Evolutionary conservation across 2,797 vertebrate species (phyloP), one percentile per base, ranked within the genome.

Genomic region (Ispidina lecontei): DNA sequence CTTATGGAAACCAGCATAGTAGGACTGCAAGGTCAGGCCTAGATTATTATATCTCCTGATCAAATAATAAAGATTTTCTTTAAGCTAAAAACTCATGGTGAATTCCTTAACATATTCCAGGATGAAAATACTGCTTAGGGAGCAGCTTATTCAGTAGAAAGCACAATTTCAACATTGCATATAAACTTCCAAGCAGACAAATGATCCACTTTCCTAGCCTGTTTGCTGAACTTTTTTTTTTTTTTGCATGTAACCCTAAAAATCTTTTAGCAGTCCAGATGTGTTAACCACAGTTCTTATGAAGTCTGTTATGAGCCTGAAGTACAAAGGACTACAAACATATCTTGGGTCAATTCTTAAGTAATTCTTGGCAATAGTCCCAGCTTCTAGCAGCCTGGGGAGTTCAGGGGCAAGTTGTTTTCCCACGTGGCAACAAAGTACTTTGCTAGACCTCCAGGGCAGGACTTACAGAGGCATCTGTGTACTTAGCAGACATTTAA

Each of bases 251-350:
- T 92, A 96, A 89, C 87, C 88, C 93, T 91, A 64, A 95, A 97
- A 95, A 78, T 41, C 63, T 95, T 93, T 88, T 91, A 83, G 80
- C 92, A 92, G 87, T 90, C 92, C 93, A 96, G 9, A 72, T 85
- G 70, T 60, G 55, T 94, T 95, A 94, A 96, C 97, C 95, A 46
- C 97, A 96, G 60, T 94, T 93, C 94, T 96, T 94, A 85, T 47
- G 88, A 97, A 97, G 94, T 95, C 94, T 97, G 71, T 93, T 94
- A 93, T 91, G 95, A 96, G 90, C 96, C 95, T 97, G 82, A 91
- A 95, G 82, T 84, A 89, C 75, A 84, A 94, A 85, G 72, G 55
- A 62, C 56, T 90, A 28, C 88, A 93, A 78, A 95, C 80, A 88
- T 75, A 69, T 87, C 72, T 91, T 88, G 63, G 68, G 87, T 93